A percentile compares a stretch with the other conserved stretches of the same genome.
phyloP scores from a whole-genome alignment of 2,888 invertebrate genomes.

The Anticlea derivata region DNA sequence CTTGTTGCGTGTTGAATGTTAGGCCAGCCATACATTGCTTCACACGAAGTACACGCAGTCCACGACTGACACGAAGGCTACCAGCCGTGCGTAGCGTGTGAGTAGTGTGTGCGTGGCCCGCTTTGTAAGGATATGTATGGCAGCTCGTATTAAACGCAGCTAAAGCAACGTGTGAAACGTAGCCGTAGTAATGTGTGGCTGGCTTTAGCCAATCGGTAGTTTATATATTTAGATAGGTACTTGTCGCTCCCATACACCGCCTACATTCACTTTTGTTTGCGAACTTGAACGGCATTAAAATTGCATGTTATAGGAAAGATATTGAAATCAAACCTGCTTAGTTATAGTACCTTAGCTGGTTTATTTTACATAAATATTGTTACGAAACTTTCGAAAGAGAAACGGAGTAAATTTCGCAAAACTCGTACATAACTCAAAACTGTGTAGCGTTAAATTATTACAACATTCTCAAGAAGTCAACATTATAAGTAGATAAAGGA shows the following conservation, averaged over 20 bases:
- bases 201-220: too few relatives aligned
- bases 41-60: too few relatives aligned
- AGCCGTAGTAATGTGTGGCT: too few relatives aligned
- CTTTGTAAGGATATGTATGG: too few relatives aligned
- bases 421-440: slow-evolving; percentile 18
- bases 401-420: slow-evolving; percentile 43
- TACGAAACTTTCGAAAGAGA: slow-evolving; percentile 69
- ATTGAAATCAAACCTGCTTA: slow-evolving; percentile 15
- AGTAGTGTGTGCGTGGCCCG: too few relatives aligned
- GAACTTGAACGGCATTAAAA: slow-evolving; percentile 35
- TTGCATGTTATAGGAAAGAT: slow-evolving; percentile 34
- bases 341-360: slow-evolving; percentile 32
- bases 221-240: too few relatives aligned
- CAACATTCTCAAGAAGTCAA: slow-evolving; percentile 7
- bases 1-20: too few relatives aligned
- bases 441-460: slow-evolving; percentile 8
- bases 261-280: slow-evolving; percentile 79
- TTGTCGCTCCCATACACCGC: slow-evolving; percentile 58
- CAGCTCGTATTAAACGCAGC: too few relatives aligned
- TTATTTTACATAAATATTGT: slow-evolving; percentile 48
- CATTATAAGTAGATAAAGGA: slow-evolving; percentile 5
- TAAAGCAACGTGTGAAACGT: too few relatives aligned
- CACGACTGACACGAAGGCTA: too few relatives aligned
- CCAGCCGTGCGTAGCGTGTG: too few relatives aligned
- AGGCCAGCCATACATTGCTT: too few relatives aligned